Evolutionary conservation across 2,113 vertebrate species (phyloP).

Genomic region (Centropus bengalensis): DNA sequence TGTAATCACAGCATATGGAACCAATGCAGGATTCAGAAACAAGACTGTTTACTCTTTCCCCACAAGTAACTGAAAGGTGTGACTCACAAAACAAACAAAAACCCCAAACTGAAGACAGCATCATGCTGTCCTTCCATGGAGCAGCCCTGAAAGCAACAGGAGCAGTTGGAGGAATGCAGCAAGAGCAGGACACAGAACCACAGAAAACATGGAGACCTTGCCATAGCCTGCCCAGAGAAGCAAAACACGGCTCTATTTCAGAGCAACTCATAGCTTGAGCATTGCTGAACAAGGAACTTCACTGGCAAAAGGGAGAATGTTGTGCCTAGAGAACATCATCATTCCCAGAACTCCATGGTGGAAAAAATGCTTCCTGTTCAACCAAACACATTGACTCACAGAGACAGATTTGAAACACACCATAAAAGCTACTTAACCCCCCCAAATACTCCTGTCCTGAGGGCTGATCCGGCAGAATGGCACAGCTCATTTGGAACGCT

Average conservation of each 20-base stretch:
- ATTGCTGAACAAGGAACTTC: not conserved
- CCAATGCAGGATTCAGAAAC: not conserved
- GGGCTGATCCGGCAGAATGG: not conserved
- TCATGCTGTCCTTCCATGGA: not conserved
- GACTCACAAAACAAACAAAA: not conserved
- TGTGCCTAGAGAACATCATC: not conserved
- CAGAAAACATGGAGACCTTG: not conserved
- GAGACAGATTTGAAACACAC: not conserved
- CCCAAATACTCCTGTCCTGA: not conserved
- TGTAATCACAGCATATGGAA: not conserved
- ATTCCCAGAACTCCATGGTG: not conserved
- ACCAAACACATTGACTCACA: not conserved
- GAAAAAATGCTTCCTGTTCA: not conserved
- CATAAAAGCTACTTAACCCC: not conserved
- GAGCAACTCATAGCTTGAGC: not conserved
- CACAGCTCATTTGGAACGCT: constrained; percentile 7
- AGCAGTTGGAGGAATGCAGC: not conserved
- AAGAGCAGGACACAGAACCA: not conserved
- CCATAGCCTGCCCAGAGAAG: not conserved
- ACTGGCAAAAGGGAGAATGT: not conserved
- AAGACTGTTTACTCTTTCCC: not conserved
- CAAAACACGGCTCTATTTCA: not conserved
- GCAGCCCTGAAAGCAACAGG: not conserved
- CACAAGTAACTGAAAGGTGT: not conserved
- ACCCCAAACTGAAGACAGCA: not conserved